Evolutionary conservation across 1,140 invertebrate genomes (phyloP).

Genomic region (Linepithema humile): DNA sequence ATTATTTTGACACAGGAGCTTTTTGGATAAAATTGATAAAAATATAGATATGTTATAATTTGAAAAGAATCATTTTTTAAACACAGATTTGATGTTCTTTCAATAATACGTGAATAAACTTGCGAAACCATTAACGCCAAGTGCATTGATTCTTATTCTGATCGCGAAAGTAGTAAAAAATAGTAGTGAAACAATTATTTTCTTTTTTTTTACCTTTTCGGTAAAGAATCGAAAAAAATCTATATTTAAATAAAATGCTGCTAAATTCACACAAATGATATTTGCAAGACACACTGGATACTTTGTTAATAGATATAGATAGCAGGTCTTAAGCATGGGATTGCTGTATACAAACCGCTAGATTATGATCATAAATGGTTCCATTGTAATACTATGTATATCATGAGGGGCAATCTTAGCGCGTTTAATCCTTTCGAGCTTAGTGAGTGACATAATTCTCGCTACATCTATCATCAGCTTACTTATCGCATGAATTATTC

Average conservation of each 20-base stretch:
- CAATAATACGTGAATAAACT: no score
- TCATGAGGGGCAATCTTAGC: slow-evolving; percentile 17
- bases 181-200: background rate
- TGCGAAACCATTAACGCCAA: no score
- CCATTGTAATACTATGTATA: slow-evolving; percentile 30
- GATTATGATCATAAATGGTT: slow-evolving; percentile 48
- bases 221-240: background rate
- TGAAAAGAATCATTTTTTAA: no score
- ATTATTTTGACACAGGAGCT: no score
- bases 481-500: background rate
- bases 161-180: no score
- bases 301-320: slow-evolving; percentile 27
- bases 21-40: no score
- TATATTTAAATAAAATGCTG: background rate
- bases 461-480: slow-evolving; percentile 21
- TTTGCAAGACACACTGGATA: background rate
- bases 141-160: no score
- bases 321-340: background rate
- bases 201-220: no score
- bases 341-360: background rate
- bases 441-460: slow-evolving; percentile 26
- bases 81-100: no score
- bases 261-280: background rate
- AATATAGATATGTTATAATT: no score
- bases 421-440: slow-evolving; percentile 24